These are phyloP conservation scores for Microcaecilia unicolor DNA, from an alignment of 2,797 vertebrate genomes.

Conservation along the genomic window DNA sequence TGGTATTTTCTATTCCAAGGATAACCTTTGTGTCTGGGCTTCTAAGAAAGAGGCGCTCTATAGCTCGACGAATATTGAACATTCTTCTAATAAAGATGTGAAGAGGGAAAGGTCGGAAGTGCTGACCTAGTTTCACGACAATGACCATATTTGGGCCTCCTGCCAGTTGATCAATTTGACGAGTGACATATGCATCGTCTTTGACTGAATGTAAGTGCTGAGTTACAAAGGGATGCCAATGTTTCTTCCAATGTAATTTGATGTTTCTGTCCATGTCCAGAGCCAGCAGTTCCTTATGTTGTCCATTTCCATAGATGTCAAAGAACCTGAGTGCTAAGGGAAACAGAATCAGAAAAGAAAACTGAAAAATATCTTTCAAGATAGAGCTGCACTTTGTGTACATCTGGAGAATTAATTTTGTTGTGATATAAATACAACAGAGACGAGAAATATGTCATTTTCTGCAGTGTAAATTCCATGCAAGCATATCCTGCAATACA, in stretches of 20 bases:
- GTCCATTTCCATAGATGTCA: conserved; percentile 11
- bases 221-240: conserved; percentile 20
- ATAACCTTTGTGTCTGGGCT: conserved; percentile 24
- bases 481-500: too few species aligned
- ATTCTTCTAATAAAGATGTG: conserved; percentile 23
- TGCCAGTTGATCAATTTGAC: conserved; percentile 12
- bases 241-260: conserved; percentile 29
- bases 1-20: conserved; percentile 33
- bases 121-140: conserved; percentile 32
- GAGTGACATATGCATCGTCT: conserved; percentile 10
- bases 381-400: too few species aligned
- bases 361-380: too few species aligned
- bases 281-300: not conserved
- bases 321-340: conserved; percentile 16
- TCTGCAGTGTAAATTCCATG: too few species aligned
- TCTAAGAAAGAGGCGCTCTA: conserved; percentile 23
- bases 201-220: conserved; percentile 8
- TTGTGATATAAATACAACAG: too few species aligned
- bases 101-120: conserved; percentile 35
- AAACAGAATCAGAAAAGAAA: not conserved
- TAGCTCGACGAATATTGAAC: conserved; percentile 15
- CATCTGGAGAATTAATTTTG: too few species aligned
- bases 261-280: conserved; percentile 17
- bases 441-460: too few species aligned
- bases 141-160: conserved; percentile 15